Evolutionary conservation across 1,140 invertebrate species (phyloP).

Genomic region (Neodiprion pinetum): DNA sequence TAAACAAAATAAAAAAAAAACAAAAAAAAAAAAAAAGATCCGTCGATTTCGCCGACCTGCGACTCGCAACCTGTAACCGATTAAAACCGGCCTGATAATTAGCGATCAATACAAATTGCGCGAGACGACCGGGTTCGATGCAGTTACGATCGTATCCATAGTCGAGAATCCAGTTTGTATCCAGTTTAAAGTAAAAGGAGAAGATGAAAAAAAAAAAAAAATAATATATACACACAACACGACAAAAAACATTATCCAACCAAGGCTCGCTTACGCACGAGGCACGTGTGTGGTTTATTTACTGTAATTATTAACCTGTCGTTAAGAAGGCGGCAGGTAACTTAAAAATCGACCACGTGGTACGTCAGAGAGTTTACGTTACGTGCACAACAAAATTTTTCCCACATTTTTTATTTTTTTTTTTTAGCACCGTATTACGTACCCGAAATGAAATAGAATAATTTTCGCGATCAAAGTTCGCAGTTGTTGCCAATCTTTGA

Average conservation of each 20-base stretch:
- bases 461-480: too few species aligned
- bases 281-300: constrained; percentile 4
- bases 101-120: background rate
- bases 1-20: background rate
- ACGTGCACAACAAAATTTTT: background rate
- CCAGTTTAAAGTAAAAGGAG: constrained; percentile 19
- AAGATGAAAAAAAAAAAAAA: background rate
- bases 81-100: background rate
- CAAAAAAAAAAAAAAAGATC: background rate
- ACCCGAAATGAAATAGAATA: too few species aligned
- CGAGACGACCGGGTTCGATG: background rate
- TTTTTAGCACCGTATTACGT: too few species aligned
- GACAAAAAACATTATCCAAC: background rate
- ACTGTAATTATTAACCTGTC: constrained; percentile 6
- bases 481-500: too few species aligned
- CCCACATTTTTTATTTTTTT: background rate
- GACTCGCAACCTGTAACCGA: background rate
- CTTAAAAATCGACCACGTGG: background rate
- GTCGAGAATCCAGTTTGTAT: constrained; percentile 9
- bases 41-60: too few species aligned
- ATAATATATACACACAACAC: background rate
- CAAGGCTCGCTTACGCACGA: background rate
- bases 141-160: background rate
- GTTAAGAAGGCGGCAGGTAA: constrained; percentile 8
- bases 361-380: background rate